Evolutionary conservation across 1,140 invertebrate species (phyloP).

Genomic region (Drosophila athabasca): DNA sequence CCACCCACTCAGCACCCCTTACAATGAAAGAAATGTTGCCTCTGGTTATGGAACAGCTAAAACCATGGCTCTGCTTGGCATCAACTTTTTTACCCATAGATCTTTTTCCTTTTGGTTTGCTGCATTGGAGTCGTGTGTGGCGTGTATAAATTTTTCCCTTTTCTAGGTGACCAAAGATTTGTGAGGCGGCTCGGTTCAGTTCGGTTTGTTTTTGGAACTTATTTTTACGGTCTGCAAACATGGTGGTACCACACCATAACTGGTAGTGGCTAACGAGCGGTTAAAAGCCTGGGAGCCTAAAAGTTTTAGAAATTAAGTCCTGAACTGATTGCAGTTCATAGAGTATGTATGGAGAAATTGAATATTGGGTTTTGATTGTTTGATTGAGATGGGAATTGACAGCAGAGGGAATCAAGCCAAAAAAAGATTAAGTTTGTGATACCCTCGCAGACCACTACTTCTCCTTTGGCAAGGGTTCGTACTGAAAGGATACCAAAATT

Average conservation of each 20-base stretch:
- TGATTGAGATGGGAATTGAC: no score
- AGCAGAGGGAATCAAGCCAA: no score
- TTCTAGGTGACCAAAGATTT: conserved; percentile 25
- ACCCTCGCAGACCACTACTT: no score
- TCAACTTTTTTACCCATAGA: conserved; percentile 8
- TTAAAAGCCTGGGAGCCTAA: conserved; percentile 13
- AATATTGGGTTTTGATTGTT: no score
- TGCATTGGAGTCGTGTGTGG: conserved; percentile 67
- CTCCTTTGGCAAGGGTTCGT: no score
- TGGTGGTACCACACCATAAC: conserved; percentile 12
- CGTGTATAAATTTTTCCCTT: conserved; percentile 56
- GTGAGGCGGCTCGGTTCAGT: conserved; percentile 22
- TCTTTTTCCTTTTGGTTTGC: conserved; percentile 48
- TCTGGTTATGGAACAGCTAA: conserved; percentile 62
- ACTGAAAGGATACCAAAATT: no score
- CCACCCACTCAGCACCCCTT: background rate
- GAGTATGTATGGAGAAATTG: no score
- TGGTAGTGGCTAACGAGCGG: conserved; percentile 61
- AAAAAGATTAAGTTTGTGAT: no score
- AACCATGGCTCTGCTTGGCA: conserved; percentile 18
- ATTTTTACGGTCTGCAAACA: conserved; percentile 38
- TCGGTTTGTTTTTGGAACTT: conserved; percentile 19
- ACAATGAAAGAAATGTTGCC: conserved; percentile 52
- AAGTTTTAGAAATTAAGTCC: background rate
- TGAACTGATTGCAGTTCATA: conserved; percentile 51